Evolutionary conservation across 2,113 vertebrate genomes (phyloP), one percentile per base, ranked within the genome.

Genomic region (Gambusia affinis): DNA sequence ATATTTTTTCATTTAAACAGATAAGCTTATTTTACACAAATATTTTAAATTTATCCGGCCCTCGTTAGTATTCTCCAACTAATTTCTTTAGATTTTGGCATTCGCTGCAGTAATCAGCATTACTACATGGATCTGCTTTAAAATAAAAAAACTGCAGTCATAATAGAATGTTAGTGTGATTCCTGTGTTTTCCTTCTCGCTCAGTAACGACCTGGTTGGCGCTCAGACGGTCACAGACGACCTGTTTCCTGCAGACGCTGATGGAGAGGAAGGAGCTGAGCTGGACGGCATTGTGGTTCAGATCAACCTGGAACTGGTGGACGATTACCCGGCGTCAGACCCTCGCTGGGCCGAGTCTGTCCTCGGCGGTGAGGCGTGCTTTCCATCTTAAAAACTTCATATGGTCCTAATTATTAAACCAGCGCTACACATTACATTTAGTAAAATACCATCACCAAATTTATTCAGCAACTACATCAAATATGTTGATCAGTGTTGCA

Each of bases 291-390:
- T 96, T 30, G 95, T 98, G 73, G 95, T 92, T 30, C 96, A 95
- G n/a, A 97, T 99, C 81, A 95, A 97, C 51, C 83, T 96, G 69
- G 97, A 98, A 70, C 91, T 99, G 80, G 91, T 98, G 75, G 97
- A 99, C n/a, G 98, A 99, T 75, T 99, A 97, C 73, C 97, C 98
- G 12, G 97, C 97, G 1, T 97, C 96, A 8, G 98, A 99, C 80
- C 98, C 98, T 1, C 95, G 97, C 66, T 99, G 98, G 98, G 97
- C 97, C 0, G 97, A 99, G 84, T 99, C 98, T 24, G 95, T 99
- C 31, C 97, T 97, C 0, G 96, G 97, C 24, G 97, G 97, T 98
- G 85, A 93, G 92, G 61, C 29, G n/a, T 44, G 12, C 12, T 14
- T 42, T 42, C 4, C 35, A 11, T 37, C 35, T 37, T 37, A 37